These are phyloP conservation scores for Coccyzus lansbergi DNA, from an alignment of 2,797 vertebrate species.

Conservation along the genomic window DNA sequence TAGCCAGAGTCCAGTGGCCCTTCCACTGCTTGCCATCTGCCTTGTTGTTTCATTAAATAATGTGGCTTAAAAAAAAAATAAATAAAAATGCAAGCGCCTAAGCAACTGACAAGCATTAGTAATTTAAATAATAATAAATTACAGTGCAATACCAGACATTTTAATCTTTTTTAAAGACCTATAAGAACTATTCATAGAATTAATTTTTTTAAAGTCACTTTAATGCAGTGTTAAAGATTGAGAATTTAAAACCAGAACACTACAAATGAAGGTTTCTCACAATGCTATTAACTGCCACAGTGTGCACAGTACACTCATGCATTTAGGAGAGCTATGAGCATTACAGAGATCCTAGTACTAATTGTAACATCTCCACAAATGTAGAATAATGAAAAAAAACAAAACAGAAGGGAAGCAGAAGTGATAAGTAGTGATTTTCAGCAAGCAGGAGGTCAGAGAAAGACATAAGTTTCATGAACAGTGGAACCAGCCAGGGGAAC, in stretches of 20 bases:
- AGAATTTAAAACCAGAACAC: slow-evolving; percentile 4
- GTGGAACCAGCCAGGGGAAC: not conserved
- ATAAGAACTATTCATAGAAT: slow-evolving; percentile 15
- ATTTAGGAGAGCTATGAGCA: not conserved
- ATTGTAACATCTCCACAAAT: not conserved
- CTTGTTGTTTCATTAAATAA: slow-evolving; percentile 21
- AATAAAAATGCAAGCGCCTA: not conserved
- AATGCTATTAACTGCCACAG: not conserved
- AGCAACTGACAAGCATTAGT: not conserved
- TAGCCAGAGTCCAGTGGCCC: not conserved
- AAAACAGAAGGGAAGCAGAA: not conserved
- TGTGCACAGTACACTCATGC: rapidly evolving
- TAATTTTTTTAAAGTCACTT: slow-evolving; percentile 5
- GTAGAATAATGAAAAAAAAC: not conserved
- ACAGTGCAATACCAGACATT: not conserved
- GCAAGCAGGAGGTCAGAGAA: not conserved
- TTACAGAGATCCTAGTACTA: not conserved
- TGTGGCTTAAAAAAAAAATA: not conserved
- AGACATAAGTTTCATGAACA: not conserved
- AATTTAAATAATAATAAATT: slow-evolving; percentile 48
- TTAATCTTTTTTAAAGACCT: slow-evolving; percentile 9
- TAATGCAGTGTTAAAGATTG: not conserved
- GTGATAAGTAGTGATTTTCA: not conserved
- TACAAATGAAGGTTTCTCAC: not conserved
- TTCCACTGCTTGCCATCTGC: slow-evolving; percentile 19